Evolutionary conservation across 2,888 invertebrate genomes (phyloP), one percentile per base, ranked within the genome.

Genomic region (Meghimatium bilineatum): DNA sequence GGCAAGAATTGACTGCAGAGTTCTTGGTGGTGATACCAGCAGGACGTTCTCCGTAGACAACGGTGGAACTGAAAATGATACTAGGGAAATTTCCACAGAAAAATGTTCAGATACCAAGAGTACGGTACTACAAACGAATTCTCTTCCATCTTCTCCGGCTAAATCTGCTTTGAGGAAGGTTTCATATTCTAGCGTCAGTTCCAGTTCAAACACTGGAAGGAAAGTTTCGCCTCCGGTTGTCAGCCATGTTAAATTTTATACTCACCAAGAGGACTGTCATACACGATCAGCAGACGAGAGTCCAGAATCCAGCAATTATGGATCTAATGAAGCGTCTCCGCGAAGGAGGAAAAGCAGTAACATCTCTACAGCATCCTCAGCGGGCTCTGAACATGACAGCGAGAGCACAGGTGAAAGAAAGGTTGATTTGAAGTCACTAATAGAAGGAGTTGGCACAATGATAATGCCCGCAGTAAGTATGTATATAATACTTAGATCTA

Each of bases 381-480:
- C 87, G 14, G 89, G 90, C 0, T 91, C 90, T 0, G 91, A 91
- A 52, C 88, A 88, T 3, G 86, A 86, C 80, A 84, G 81, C 20
- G 85, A 85, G 23, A 32, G 44, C 32, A 80, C 82, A 1, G 86
- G 83, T 6, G 91, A 89, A 76, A 86, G 85, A 86, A 91, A 90
- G 78, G 86, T 92, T 32, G 91, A 90, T 74, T 79, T 92, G 52
- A 83, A 88, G 10, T 87, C 89, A 0, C 85, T 92, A 29, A 90
- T 91, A 66, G 92, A 92, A 81, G 90, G 89, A 56, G 89, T 91
- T 17, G 92, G 92, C 14, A 91, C 92, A 0, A 87, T 92, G 8
- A 88, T 92, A 3, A 86, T 92, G 74, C 92, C 92, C 0, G 87
- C 89, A 85, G 91, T 92, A 86, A 90, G 91, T 91, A 63, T 56